Percentiles rank a stretch among this genome's conserved stretches.
Evolutionary conservation across 2,797 vertebrate genomes (phyloP).

Genomic region (Sebastes melanostomus): DNA sequence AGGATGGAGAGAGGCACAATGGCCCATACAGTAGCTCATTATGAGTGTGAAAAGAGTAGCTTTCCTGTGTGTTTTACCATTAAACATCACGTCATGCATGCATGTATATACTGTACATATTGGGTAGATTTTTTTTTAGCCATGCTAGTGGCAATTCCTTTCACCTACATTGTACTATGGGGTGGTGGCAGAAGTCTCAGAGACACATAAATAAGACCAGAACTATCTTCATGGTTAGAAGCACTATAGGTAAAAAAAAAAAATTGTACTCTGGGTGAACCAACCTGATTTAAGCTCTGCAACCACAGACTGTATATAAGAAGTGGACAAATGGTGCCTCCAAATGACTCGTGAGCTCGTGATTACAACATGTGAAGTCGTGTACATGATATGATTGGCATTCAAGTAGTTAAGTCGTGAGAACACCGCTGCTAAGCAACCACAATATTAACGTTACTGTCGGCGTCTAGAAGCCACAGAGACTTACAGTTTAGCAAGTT

Average conservation of each 20-base stretch:
- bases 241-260: background rate
- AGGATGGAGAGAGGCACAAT: conserved; percentile 24
- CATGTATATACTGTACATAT: background rate
- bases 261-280: background rate
- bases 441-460: too few species aligned
- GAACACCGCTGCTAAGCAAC: too few species aligned
- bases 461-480: too few species aligned
- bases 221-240: background rate
- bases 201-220: background rate
- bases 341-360: too few species aligned
- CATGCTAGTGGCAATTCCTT: background rate
- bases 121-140: background rate
- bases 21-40: conserved; percentile 28
- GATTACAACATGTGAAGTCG: too few species aligned
- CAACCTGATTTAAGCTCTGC: background rate
- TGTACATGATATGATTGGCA: too few species aligned
- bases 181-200: background rate
- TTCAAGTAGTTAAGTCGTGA: too few species aligned
- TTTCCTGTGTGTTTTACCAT: conserved; percentile 38
- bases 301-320: too few species aligned
- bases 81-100: background rate
- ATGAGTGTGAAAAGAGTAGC: conserved; percentile 40
- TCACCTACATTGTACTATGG: background rate
- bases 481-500: too few species aligned
- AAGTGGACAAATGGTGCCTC: too few species aligned